Percentiles rank a stretch among this genome's conserved stretches.
These are phyloP conservation scores for Plebejus melissa DNA, from an alignment of 2,888 invertebrate species.

Conservation along the genomic window DNA sequence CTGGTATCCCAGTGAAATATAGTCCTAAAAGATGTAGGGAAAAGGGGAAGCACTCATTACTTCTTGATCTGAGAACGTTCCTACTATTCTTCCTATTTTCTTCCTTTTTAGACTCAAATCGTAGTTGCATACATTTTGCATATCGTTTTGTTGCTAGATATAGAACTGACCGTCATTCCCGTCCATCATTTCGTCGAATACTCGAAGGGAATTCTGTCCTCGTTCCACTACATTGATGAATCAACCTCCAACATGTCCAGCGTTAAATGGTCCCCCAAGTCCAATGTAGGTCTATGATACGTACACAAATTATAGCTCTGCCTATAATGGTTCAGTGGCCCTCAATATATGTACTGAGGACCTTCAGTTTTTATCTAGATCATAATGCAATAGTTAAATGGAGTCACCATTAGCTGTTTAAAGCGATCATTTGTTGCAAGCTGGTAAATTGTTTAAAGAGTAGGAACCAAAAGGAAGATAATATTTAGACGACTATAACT, in stretches of 20 bases:
- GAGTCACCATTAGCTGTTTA: neutral
- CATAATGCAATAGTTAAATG: neutral
- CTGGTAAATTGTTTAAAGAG: neutral
- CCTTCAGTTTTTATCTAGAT: constrained; percentile 17
- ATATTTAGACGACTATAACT: neutral
- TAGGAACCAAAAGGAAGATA: neutral
- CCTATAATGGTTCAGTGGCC: neutral
- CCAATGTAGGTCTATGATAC: neutral
- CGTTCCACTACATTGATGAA: constrained; percentile 20
- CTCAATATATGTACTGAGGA: constrained; percentile 3
- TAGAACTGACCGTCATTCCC: constrained; percentile 41
- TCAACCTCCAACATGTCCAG: neutral
- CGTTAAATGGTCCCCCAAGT: neutral
- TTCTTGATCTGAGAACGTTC: neutral
- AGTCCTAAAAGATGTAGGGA: neutral
- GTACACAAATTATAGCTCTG: constrained; percentile 3
- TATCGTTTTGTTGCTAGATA: constrained; percentile 37
- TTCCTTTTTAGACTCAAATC: neutral
- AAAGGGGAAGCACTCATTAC: neutral
- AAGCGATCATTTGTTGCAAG: neutral
- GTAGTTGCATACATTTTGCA: neutral
- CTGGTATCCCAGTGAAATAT: neutral
- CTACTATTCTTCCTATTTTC: neutral
- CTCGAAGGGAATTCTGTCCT: constrained; percentile 14
- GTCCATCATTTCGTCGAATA: constrained; percentile 31